Base-by-base conservation (phyloP, 2,888 invertebrate genomes). In the Smittia sp. region DNA sequence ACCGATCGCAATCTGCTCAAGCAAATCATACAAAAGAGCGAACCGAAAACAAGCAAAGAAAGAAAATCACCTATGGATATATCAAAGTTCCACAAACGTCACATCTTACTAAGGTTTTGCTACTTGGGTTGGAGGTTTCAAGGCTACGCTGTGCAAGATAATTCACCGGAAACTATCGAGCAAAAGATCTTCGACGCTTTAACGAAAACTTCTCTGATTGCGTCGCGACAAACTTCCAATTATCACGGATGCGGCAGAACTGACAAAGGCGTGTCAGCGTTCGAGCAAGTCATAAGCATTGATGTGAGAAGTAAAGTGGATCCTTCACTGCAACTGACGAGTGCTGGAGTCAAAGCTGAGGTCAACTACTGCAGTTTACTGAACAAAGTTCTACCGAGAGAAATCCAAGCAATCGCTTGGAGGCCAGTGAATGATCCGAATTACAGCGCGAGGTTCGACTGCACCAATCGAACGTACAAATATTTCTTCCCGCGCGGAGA, bases 261-360 rank as follows among this genome's bases (percentile, higher is more conserved):
- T 0, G 99, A 99, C 80, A 98, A 98, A 84, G 98, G 98, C 62
- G 98, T 99, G 25, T 97, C 96, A 83, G 92, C 98, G 3, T 96
- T 94, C 84, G 89, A 90, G 13, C 96, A 96, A 86, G 91, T 89
- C 79, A 9, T 32, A 3, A 32, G 32, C 1, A 85, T 96, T 76
- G 88, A 89, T 74, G 78, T 96, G 15, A 85, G 95, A 72, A 93
- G 91, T 78, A 89, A 87, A 77, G 82, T 88, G 68, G 75, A 80
- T 0, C 79, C 83, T 3, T 81, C 83, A 1, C 75, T 80, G 13
- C 85, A 86, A 76, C 74, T 81, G 20, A 78, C 80, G 0, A 68
- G 82, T 0, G 76, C 80, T 0, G 80, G 84, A 18, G 73, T 85
- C 11, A 74, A 79, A 1, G 79, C 85, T 20, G 93, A 93, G 83